Evolutionary conservation across 2,888 invertebrate genomes (phyloP).

Genomic region (Corythucha ciliata): DNA sequence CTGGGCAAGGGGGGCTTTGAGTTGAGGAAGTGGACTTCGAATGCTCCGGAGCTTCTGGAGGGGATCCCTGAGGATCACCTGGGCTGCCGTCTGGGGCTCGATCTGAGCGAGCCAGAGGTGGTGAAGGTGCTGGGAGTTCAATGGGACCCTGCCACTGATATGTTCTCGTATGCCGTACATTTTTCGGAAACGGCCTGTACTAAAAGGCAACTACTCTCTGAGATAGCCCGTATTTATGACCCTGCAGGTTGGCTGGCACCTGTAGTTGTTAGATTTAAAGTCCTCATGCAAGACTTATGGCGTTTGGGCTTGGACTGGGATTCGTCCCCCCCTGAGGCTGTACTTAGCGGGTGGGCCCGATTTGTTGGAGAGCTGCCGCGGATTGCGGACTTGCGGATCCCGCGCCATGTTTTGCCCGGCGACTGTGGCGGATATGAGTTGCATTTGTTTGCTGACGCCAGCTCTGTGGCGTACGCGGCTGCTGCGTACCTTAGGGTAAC

Average conservation of each 20-base stretch:
- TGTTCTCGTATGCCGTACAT: slow-evolving; percentile 12
- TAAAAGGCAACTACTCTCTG: slow-evolving; percentile 15
- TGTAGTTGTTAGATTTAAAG: not conserved
- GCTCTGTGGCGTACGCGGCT: too few species aligned
- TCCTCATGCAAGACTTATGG: slow-evolving; percentile 21
- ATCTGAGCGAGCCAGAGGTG: too few species aligned
- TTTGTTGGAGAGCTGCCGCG: too few species aligned
- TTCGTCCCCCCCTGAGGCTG: too few species aligned
- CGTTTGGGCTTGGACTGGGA: slow-evolving; percentile 12
- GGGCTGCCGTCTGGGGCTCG: too few species aligned
- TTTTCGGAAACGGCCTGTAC: not conserved
- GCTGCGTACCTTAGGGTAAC: too few species aligned
- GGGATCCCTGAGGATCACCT: too few species aligned
- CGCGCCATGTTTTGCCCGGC: too few species aligned
- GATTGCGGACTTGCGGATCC: too few species aligned
- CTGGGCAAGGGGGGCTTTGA: not conserved
- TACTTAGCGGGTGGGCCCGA: too few species aligned
- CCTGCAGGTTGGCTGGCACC: slow-evolving; percentile 18
- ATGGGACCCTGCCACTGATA: slow-evolving; percentile 14
- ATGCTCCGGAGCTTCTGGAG: not conserved
- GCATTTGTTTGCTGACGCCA: too few species aligned
- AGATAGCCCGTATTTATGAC: slow-evolving; percentile 15
- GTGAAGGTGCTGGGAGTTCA: slow-evolving; percentile 18
- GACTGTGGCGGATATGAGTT: too few species aligned
- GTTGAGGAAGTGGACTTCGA: slow-evolving; percentile 7